Evolutionary conservation across 2,797 vertebrate genomes (phyloP).

Genomic region (Toxotes lorentzi): DNA sequence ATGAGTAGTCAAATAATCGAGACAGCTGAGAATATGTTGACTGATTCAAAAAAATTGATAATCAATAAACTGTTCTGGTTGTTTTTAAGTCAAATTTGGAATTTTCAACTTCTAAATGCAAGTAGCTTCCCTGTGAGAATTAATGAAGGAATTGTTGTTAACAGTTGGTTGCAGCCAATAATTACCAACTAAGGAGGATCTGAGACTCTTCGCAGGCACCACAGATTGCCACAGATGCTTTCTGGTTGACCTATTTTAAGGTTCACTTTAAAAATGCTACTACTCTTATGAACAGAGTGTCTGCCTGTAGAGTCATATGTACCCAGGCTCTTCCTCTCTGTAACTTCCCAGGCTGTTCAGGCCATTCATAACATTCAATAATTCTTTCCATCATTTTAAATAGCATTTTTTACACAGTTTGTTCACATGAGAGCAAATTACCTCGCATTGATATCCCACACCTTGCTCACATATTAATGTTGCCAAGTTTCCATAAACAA

Average conservation of each 20-base stretch:
- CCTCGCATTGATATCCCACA: background rate
- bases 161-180: background rate
- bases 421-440: background rate
- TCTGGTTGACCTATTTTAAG: constrained; percentile 22
- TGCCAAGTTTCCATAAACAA: background rate
- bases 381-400: background rate
- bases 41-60: too few relatives aligned
- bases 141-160: too few relatives aligned
- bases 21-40: too few relatives aligned
- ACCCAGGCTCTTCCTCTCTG: background rate
- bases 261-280: background rate
- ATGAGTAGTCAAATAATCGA: too few relatives aligned
- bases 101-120: too few relatives aligned
- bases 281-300: background rate
- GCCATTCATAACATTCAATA: background rate
- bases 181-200: background rate
- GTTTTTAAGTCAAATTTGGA: too few relatives aligned
- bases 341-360: background rate
- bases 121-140: background rate
- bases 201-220: background rate
- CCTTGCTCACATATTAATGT: background rate
- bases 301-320: background rate
- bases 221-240: background rate
- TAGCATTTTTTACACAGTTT: background rate
- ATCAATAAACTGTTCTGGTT: too few relatives aligned